Base-by-base conservation (phyloP, 2,888 invertebrate genomes). In the Anagyrus pseudococci region DNA sequence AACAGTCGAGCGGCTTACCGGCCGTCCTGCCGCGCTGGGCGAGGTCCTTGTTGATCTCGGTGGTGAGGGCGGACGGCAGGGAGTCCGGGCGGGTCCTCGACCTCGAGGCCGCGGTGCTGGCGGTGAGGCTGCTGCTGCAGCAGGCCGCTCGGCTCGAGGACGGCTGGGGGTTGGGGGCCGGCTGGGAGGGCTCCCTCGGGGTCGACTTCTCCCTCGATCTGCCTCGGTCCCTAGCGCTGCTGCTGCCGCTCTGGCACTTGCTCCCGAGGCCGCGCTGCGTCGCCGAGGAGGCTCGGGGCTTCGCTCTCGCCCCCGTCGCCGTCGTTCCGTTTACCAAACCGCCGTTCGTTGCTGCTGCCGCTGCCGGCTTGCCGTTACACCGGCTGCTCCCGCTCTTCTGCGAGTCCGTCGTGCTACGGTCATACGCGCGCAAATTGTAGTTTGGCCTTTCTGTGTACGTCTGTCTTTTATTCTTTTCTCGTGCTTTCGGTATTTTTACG, bases 201-300 rank as follows among this genome's bases (percentile, higher is more conserved):
- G 83, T 83, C 10, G 85, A 84, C 69, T 86, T 87, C 67, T 88
- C 88, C 67, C 86, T 81, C 70, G 87, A 85, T 68, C 87, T 82
- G 0, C 86, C 86, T 26, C 87, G 83, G 70, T 87, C 87, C 48
- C 85, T 84, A 22, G 87, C 87, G 48, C 85, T 84, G 40, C 69
- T 63, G 7, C 59, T 62, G 37, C 62, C 47, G 10, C 53, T 52
- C 37, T 58, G 62, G 0, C 52, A 10, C 13, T 6, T 7, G 6
- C 10, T 43, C n/a, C n/a, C n/a, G n/a, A n/a, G 4, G 29, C 4
- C 29, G 29, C 29, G 4, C 29, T 29, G 29, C 46, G 23, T 7
- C 46, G 6, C 7, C n/a, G 48, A 25, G 8, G 8, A 10, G 54
- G 63, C 25, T 15, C 63, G 47, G 2, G 65, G 73, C 65, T 74